Evolutionary conservation across 2,888 invertebrate genomes (phyloP).

Genomic region (Philereme transversata): DNA sequence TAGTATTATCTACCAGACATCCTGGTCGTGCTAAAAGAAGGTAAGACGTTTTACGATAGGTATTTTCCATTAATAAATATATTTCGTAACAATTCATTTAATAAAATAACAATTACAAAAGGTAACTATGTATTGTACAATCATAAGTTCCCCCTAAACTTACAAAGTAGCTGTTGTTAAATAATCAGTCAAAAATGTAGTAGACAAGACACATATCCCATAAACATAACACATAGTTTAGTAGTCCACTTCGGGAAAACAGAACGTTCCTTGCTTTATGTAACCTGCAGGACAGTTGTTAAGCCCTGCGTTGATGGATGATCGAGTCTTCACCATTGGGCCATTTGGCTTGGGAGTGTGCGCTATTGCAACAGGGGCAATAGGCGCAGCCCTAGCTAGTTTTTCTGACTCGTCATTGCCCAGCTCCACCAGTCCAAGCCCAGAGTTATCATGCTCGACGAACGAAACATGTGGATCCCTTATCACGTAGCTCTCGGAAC

Average conservation of each 20-base stretch:
- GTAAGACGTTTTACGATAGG: neutral
- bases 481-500: conserved; percentile 18
- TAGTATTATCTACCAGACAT: too few species aligned
- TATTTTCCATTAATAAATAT: neutral
- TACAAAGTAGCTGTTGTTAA: too few species aligned
- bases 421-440: conserved; percentile 5
- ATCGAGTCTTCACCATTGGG: conserved; percentile 26
- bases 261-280: conserved; percentile 8
- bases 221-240: neutral
- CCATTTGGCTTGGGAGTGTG: conserved; percentile 11
- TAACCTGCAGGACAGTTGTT: conserved; percentile 14
- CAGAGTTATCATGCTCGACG: neutral
- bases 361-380: conserved; percentile 8
- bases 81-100: neutral
- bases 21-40: neutral
- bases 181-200: too few species aligned
- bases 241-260: conserved; percentile 14
- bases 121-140: too few species aligned
- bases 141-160: too few species aligned
- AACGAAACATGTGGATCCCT: conserved; percentile 8
- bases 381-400: neutral
- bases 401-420: neutral
- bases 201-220: too few species aligned
- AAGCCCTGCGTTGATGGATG: neutral
- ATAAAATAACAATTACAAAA: neutral